Evolutionary conservation across 1,140 invertebrate genomes (phyloP), one percentile per base, ranked within the genome.

Genomic region (Drosophila saltans): DNA sequence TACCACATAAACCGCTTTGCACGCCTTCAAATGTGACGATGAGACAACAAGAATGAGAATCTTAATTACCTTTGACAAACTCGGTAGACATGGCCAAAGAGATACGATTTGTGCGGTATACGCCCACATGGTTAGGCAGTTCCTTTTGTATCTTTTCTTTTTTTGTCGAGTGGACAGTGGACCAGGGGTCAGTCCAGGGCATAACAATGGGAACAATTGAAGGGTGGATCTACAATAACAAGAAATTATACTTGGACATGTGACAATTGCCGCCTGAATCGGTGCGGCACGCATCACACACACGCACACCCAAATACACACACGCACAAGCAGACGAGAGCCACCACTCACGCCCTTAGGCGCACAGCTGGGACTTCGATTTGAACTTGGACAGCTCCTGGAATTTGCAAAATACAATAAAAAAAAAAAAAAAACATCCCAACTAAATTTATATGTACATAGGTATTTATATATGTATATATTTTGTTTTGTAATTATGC

Each of bases 51-150:
- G 69, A 76, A 72, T 48, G 39, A 55, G 41, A 69, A 70, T 68
- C 80, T 66, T 88, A 86, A 86, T 86, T 88, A 76, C 67, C 80
- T 74, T 86, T 88, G 83, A 86, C 76, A 86, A 75, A 78, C 11
- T n/a, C 60, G 62, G 45, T 40, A 41, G 11, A 45, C 24, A 36
- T 45, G 36, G 16, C 11, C 62, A 64, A 78, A 75, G 74, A 36
- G 74, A 36, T 36, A 64, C 78, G 81, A 81, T 85, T 85, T 75
- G 62, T 43, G 36, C 45, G 63, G 40, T 66, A 61, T 70, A 66
- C 83, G 83, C 83, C 83, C 65, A 71, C 80, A 74, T 61, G 57
- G 67, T 68, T 67, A 62, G 65, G 72, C 57, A 48, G 75, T 69
- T 69, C 66, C 60, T 61, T 57, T 57, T 72, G 28, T 28, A 9